A percentile compares a stretch with the other conserved stretches of the same genome.
These are phyloP conservation scores for Uropsilus gracilis DNA, from an alignment of 2,113 vertebrate species.

Conservation along the genomic window DNA sequence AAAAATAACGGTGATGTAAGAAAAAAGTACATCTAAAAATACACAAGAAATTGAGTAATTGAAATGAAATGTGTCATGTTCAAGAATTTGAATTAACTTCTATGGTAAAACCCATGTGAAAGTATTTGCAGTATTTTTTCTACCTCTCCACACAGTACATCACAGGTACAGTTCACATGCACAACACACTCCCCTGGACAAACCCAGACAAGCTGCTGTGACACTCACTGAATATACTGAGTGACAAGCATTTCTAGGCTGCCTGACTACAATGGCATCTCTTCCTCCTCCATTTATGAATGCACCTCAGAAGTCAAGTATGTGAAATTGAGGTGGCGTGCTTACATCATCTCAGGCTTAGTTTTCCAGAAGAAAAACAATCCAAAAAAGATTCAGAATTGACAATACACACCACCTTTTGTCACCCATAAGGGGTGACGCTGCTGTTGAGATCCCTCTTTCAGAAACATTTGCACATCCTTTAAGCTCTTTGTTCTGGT, in stretches of 20 bases:
- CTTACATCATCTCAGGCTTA: neutral
- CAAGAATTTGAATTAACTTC: neutral
- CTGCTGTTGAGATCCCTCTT: neutral
- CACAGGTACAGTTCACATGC: neutral
- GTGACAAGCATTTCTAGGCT: neutral
- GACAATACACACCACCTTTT: neutral
- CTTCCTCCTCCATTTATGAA: neutral
- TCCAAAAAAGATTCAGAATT: neutral
- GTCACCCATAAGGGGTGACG: too few relatives aligned
- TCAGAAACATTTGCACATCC: neutral
- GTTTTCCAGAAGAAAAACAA: neutral
- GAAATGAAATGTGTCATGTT: neutral
- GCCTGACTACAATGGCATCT: neutral
- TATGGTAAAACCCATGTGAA: too few relatives aligned
- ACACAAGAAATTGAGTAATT: too few relatives aligned
- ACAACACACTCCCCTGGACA: neutral
- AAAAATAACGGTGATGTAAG: too few relatives aligned
- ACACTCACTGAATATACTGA: neutral
- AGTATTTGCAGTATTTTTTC: neutral
- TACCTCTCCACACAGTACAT: neutral
- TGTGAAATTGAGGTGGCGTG: neutral
- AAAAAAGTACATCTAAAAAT: too few relatives aligned
- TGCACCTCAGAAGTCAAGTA: neutral
- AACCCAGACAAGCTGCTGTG: neutral
- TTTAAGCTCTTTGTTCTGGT: conserved; percentile 38